Conservation (phyloP, 2,888 invertebrate genomes). For the Ectemnius lituratus region DNA sequence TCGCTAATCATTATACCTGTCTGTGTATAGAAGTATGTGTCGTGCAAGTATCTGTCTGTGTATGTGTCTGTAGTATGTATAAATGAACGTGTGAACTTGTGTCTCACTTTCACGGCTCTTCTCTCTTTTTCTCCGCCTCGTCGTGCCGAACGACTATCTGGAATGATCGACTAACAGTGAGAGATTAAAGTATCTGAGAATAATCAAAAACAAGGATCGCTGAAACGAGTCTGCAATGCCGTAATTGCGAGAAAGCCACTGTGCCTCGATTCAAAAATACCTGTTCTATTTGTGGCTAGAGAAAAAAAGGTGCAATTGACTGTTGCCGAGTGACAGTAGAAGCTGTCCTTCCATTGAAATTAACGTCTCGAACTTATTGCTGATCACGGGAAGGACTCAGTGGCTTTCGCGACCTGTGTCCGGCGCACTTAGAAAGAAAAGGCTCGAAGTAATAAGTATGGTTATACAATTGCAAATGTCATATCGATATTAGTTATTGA, state of each 20-base stretch:
- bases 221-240: constrained; percentile 33
- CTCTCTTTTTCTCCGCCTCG: constrained; percentile 34
- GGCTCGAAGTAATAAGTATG: constrained; percentile 55
- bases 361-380: neutral
- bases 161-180: constrained; percentile 69
- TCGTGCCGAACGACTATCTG: constrained; percentile 59
- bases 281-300: constrained; percentile 8
- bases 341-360: constrained; percentile 1
- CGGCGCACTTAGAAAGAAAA: constrained; percentile 54
- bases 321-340: too few relatives aligned
- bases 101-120: constrained; percentile 46
- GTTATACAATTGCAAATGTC: constrained; percentile 58
- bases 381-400: constrained; percentile 11
- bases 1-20: constrained; percentile 49
- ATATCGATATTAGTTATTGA: constrained; percentile 65
- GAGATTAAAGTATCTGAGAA: constrained; percentile 57
- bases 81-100: constrained; percentile 47
- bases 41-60: constrained; percentile 34
- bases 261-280: neutral
- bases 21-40: constrained; percentile 23
- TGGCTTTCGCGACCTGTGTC: constrained; percentile 37
- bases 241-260: constrained; percentile 40
- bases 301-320: too few relatives aligned
- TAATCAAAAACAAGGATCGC: constrained; percentile 19
- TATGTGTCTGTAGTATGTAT: constrained; percentile 55